These are phyloP conservation scores for Cydia amplana DNA, from an alignment of 1,140 invertebrate genomes.

Conservation along the genomic window DNA sequence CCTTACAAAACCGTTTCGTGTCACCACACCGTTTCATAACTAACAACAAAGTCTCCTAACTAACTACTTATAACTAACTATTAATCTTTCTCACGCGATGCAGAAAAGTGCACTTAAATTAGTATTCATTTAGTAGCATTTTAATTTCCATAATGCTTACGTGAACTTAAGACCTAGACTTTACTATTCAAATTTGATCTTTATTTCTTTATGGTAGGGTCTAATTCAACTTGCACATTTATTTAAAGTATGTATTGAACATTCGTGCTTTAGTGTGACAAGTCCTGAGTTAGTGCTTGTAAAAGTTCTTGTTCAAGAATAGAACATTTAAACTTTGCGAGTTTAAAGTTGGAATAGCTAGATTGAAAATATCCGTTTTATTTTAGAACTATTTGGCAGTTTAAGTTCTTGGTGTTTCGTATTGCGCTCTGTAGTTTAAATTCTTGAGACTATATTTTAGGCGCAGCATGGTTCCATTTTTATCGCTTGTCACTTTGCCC, in stretches of 20 bases:
- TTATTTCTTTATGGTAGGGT: not conserved
- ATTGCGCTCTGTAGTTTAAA: no score
- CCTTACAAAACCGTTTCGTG: slow-evolving; percentile 1
- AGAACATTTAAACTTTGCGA: no score
- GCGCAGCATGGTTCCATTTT: no score
- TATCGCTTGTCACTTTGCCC: no score
- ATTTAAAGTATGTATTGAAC: not conserved
- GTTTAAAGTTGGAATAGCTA: no score
- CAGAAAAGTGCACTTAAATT: not conserved
- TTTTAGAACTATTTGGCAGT: no score
- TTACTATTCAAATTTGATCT: not conserved
- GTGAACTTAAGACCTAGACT: not conserved
- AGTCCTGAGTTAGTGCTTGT: not conserved
- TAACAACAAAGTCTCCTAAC: not conserved
- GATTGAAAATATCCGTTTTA: no score
- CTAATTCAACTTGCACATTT: not conserved
- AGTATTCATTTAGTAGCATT: not conserved
- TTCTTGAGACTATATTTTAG: no score
- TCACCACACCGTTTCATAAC: not conserved
- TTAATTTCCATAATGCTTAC: slow-evolving; percentile 2
- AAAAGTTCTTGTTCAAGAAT: not conserved
- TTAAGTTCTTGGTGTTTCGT: no score
- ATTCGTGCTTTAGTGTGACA: not conserved
- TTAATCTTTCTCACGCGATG: not conserved
- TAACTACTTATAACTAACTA: not conserved